Base-by-base conservation (phyloP, 2,797 vertebrate genomes). In the Pagetopsis macropterus region DNA sequence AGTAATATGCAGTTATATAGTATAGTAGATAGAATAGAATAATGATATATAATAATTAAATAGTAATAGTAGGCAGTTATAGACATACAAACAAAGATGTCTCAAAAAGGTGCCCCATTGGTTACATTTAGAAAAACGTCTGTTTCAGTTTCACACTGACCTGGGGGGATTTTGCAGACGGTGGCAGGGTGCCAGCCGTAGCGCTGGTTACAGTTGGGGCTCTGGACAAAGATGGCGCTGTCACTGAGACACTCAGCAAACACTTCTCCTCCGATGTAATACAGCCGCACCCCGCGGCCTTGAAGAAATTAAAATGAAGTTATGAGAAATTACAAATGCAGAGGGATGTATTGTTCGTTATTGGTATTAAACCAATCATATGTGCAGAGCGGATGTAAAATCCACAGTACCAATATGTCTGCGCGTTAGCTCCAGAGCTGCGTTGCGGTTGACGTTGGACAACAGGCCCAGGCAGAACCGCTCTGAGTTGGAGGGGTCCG, bases 111-210 rank as follows among this genome's bases (percentile, higher is more conserved):
- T 27, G 27, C 27, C 27, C 27, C 27, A 27, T 27, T 27, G 27
- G 27, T 27, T 27, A 27, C 27, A 27, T 27, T 27, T 27, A 27
- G 4, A 8, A 33, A 27, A 27, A 27, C 23, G 33, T 33, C 33
- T 33, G 33, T 65, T 27, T 63, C 37, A 17, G 27, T 3, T 31
- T 21, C 43, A 69, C 58, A 87, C 89, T 70, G 73, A 98, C 97
- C 97, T 94, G 98, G 98, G 1, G 98, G 98, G 75, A 99, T 99
- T 94, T 99, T 99, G 95, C 98, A 99, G 81, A 99, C 98, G 0
- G 98, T 99, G 72, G 98, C 98, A 0, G 98, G 98, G 86, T 99
- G 98, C 98, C 98, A 99, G 62, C 98, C 97, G 0, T 99, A 99
- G 88, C 98, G 97, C 59, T 99, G 98, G 95, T 99, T 99, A 86